Evolutionary conservation across 2,797 vertebrate species (phyloP).

Genomic region (Xenops minutus): DNA sequence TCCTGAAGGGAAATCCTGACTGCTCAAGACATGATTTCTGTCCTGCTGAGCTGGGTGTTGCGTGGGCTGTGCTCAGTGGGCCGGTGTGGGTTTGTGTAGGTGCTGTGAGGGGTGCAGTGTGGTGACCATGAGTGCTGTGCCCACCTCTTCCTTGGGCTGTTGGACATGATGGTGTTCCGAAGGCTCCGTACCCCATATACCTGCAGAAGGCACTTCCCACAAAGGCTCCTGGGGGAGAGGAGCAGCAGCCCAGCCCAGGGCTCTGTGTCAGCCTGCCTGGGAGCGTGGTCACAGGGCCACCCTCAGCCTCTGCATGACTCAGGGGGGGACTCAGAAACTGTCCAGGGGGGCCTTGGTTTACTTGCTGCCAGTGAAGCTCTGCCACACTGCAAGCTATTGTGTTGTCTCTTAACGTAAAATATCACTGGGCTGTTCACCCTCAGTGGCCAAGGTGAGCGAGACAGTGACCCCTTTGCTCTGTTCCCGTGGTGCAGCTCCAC

Average conservation of each 20-base stretch:
- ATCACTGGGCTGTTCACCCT: neutral
- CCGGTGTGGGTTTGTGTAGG: neutral
- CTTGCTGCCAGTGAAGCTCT: neutral
- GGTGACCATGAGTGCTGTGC: neutral
- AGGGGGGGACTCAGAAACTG: neutral
- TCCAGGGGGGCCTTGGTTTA: neutral
- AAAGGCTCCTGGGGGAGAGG: neutral
- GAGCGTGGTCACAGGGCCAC: accelerated
- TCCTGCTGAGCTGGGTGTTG: neutral
- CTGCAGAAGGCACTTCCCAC: neutral
- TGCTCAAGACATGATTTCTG: neutral
- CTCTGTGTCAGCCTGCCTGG: neutral
- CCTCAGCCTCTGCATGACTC: neutral
- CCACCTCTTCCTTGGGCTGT: neutral
- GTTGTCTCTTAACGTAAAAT: accelerated
- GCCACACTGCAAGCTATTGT: accelerated
- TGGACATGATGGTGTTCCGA: neutral
- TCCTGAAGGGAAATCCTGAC: neutral
- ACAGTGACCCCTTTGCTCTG: accelerated
- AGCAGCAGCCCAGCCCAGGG: neutral
- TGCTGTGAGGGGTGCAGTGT: accelerated
- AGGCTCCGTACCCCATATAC: accelerated
- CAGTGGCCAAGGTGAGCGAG: accelerated
- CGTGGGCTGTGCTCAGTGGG: accelerated
- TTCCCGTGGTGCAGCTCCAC: neutral